Evolutionary conservation across 2,797 vertebrate genomes (phyloP).

Genomic region (Calcarius lapponicus): DNA sequence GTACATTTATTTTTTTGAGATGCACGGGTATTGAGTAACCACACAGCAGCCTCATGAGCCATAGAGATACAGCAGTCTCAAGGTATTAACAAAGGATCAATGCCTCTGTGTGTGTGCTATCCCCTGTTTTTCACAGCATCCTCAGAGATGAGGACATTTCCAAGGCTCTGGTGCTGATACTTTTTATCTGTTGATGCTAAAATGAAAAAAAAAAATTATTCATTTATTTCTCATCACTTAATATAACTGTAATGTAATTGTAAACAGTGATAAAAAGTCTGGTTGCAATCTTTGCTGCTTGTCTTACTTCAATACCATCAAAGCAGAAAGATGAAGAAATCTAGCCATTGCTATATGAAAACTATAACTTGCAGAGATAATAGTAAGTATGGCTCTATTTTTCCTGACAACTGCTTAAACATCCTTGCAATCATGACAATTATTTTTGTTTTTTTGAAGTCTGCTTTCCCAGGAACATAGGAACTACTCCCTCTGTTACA

Average conservation of each 20-base stretch:
- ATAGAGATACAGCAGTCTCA: neutral
- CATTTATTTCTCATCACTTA: neutral
- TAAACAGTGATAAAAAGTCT: neutral
- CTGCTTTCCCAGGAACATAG: neutral
- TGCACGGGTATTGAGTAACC: neutral
- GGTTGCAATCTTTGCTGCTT: neutral
- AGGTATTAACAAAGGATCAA: neutral
- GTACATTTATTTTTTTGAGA: neutral
- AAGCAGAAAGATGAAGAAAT: neutral
- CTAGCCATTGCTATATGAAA: neutral
- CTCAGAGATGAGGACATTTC: neutral
- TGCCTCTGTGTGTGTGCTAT: neutral
- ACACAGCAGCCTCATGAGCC: neutral
- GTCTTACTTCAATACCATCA: neutral
- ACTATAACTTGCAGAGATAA: neutral
- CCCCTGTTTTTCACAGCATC: neutral
- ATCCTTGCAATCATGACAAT: neutral
- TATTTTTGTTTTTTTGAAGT: neutral
- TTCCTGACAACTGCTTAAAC: neutral
- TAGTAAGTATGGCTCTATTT: neutral
- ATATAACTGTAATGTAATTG: neutral
- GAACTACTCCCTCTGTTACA: neutral
- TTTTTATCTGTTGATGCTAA: neutral
- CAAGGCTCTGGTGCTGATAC: neutral
- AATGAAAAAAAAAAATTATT: neutral